Evolutionary conservation across 2,797 vertebrate species (phyloP).

Genomic region (Anas capensis): DNA sequence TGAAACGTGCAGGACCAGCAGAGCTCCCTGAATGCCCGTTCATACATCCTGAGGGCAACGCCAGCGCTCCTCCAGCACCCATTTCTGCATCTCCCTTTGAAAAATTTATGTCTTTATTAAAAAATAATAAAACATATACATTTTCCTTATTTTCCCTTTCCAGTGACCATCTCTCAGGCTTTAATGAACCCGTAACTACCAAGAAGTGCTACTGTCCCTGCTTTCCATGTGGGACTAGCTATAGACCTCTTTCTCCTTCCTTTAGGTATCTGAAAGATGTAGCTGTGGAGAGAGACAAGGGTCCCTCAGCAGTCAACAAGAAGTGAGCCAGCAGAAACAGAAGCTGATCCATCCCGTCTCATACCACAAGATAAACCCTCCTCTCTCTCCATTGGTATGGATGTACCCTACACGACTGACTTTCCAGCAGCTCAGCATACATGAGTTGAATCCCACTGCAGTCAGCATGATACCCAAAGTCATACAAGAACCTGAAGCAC

Average conservation of each 20-base stretch:
- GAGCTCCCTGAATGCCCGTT: neutral
- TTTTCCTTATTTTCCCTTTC: neutral
- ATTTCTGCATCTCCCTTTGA: neutral
- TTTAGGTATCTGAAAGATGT: neutral
- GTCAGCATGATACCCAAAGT: neutral
- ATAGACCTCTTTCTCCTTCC: neutral
- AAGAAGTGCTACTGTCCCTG: neutral
- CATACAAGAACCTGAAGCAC: neutral
- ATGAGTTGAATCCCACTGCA: neutral
- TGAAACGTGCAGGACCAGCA: neutral
- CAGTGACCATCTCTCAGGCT: neutral
- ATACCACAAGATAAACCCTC: neutral
- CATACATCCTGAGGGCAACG: rapidly evolving
- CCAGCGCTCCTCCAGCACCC: neutral
- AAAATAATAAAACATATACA: neutral
- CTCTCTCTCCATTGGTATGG: neutral
- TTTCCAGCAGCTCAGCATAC: neutral
- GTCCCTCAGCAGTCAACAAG: too few relatives aligned
- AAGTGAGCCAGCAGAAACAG: too few relatives aligned
- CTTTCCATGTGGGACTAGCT: neutral
- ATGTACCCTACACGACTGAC: neutral
- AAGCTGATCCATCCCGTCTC: too few relatives aligned
- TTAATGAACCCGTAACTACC: rapidly evolving
- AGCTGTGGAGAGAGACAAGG: neutral
- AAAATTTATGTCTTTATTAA: neutral